Percentiles rank a stretch among this genome's conserved stretches.
phyloP scores from a whole-genome alignment of 2,888 invertebrate genomes.

The Leptopilina myrica region DNA sequence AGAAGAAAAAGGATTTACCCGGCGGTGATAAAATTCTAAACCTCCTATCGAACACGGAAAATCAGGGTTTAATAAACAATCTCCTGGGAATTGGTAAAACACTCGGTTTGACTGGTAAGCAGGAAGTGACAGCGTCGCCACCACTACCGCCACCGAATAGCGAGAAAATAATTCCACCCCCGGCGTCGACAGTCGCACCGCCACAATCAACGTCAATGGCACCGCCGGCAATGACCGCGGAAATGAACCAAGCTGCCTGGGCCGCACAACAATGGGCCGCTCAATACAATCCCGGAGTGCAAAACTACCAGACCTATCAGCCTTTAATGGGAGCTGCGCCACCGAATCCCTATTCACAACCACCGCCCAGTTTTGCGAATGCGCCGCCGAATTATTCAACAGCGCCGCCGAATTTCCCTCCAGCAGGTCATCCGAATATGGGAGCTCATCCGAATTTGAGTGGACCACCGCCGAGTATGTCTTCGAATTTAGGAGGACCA shows the following conservation, averaged over 20 bases:
- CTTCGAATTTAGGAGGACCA: neutral
- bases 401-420: conserved; percentile 49
- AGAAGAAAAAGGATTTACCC: conserved; percentile 70
- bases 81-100: conserved; percentile 74
- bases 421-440: conserved; percentile 31
- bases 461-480: neutral
- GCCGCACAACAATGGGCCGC: conserved; percentile 70
- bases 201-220: conserved; percentile 46
- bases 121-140: conserved; percentile 53
- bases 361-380: conserved; percentile 52
- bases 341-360: conserved; percentile 32
- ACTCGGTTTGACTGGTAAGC: conserved; percentile 71
- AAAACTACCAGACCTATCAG: conserved; percentile 55
- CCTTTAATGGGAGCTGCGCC: conserved; percentile 53
- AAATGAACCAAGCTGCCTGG: conserved; percentile 67
- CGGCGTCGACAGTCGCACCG: conserved; percentile 30
- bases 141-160: conserved; percentile 45
- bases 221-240: conserved; percentile 60
- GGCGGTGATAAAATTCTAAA: conserved; percentile 74
- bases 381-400: conserved; percentile 45
- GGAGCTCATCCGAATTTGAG: neutral
- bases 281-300: conserved; percentile 66
- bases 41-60: conserved; percentile 72
- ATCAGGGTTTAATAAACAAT: conserved; percentile 74
- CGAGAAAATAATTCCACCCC: conserved; percentile 17